phyloP scores from a whole-genome alignment of 2,888 invertebrate species.

The Girardia tigrina region DNA sequence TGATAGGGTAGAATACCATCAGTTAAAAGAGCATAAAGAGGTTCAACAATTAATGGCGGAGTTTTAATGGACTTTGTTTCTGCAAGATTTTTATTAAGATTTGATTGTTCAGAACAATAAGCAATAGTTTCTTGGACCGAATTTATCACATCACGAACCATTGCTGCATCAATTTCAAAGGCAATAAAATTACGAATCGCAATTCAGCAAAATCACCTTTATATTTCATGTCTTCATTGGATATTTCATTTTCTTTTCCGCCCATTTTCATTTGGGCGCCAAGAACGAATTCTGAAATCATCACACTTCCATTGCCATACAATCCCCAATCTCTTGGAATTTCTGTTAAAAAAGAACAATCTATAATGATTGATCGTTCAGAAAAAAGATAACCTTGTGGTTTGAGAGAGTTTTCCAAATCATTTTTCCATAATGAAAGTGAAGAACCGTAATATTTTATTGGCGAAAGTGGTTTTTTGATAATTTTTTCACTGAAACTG shows the following conservation, averaged over 20 bases:
- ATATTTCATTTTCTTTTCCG: conserved; percentile 1
- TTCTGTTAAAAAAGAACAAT: not conserved
- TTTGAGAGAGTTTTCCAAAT: not conserved
- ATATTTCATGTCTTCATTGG: not conserved
- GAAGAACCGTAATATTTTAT: not conserved
- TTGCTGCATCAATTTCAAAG: not conserved
- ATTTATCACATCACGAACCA: conserved; percentile 32
- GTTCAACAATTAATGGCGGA: not conserved
- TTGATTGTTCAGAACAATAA: conserved; percentile 17
- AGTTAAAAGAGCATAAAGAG: not conserved
- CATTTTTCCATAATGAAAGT: not conserved
- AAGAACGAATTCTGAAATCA: conserved; percentile 4
- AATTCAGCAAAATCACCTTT: not conserved
- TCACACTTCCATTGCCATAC: conserved; percentile 14
- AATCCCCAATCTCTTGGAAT: conserved; percentile 28
- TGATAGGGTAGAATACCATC: conserved; percentile 16
- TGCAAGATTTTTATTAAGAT: not conserved
- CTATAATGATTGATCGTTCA: no score
- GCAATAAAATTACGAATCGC: not conserved
- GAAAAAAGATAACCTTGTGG: not conserved
- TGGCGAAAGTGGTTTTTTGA: not conserved
- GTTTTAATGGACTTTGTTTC: not conserved
- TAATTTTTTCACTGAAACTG: conserved; percentile 20
- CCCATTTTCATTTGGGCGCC: not conserved
- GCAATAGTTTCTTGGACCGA: conserved; percentile 32